These are phyloP conservation scores for Adelosebastes latens DNA, from an alignment of 2,797 vertebrate species.

Conservation along the genomic window DNA sequence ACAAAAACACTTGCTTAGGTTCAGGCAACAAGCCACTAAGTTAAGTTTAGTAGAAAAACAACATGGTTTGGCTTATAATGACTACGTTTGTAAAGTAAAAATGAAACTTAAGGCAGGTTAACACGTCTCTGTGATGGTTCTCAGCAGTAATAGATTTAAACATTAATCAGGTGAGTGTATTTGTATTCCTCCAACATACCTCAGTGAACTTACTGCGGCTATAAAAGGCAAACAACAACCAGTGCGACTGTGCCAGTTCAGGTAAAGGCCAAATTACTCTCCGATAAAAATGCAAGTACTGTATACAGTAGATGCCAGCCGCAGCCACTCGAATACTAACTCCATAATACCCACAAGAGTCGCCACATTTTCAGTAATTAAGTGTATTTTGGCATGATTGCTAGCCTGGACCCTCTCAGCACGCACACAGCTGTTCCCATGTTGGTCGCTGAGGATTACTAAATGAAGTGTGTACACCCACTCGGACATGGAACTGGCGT, in stretches of 20 bases:
- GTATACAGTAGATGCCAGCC: slow-evolving; percentile 6
- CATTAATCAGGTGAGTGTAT: slow-evolving; percentile 66
- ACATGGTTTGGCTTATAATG: no score
- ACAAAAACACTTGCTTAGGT: neutral
- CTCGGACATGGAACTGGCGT: slow-evolving; percentile 80
- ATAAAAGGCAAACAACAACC: neutral
- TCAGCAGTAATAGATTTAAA: slow-evolving; percentile 76
- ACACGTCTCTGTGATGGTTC: slow-evolving; percentile 70
- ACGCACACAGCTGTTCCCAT: slow-evolving; percentile 74
- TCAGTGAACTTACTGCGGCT: neutral
- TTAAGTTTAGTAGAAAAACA: neutral
- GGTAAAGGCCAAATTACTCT: neutral
- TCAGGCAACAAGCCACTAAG: neutral
- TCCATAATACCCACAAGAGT: slow-evolving; percentile 50
- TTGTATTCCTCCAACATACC: slow-evolving; percentile 33
- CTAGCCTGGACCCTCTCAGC: slow-evolving; percentile 63
- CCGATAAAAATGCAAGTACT: neutral
- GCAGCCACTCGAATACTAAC: slow-evolving; percentile 37
- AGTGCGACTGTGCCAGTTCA: neutral
- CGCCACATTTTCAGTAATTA: slow-evolving; percentile 60
- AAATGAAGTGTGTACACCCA: slow-evolving; percentile 81
- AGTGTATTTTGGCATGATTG: slow-evolving; percentile 70
- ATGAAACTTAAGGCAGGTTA: slow-evolving; percentile 35
- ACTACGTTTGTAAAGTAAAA: no score
- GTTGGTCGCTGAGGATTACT: slow-evolving; percentile 76